Evolutionary conservation across 2,888 invertebrate species (phyloP).

Genomic region (Drosophila maculinotata): DNA sequence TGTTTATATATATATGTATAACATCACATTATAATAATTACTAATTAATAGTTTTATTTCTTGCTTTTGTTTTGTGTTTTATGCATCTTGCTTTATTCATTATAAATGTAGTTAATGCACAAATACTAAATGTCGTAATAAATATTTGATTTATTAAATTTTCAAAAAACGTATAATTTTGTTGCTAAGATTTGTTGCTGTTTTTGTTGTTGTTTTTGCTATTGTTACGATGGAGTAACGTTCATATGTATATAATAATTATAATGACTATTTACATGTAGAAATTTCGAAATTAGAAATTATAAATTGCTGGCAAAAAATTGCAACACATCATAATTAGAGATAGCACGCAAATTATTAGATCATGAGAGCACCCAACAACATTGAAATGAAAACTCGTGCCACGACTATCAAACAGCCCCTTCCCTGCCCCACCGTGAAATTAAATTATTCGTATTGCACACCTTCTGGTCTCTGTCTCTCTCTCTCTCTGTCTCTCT

Average conservation of each 20-base stretch:
- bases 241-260: conserved; percentile 57
- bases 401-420: conserved; percentile 20
- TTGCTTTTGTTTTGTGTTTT: conserved; percentile 20
- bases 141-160: conserved; percentile 53
- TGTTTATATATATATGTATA: conserved; percentile 61
- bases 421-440: neutral
- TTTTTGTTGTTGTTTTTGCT: conserved; percentile 6
- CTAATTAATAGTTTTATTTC: conserved; percentile 70
- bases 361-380: conserved; percentile 13
- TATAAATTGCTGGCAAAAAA: conserved; percentile 19
- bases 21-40: conserved; percentile 84
- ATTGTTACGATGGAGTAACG: conserved; percentile 20
- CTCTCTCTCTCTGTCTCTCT: neutral
- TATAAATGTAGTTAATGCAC: conserved; percentile 63
- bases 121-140: conserved; percentile 73
- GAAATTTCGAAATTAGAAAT: conserved; percentile 15
- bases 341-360: conserved; percentile 24
- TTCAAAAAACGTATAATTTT: conserved; percentile 50
- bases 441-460: conserved; percentile 41
- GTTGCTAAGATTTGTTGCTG: conserved; percentile 15
- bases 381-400: conserved; percentile 42
- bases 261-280: conserved; percentile 75
- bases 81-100: conserved; percentile 36
- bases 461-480: neutral
- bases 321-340: conserved; percentile 25